Conservation (phyloP, 2,888 invertebrate species). For the Agonopterix alstromeriana region DNA sequence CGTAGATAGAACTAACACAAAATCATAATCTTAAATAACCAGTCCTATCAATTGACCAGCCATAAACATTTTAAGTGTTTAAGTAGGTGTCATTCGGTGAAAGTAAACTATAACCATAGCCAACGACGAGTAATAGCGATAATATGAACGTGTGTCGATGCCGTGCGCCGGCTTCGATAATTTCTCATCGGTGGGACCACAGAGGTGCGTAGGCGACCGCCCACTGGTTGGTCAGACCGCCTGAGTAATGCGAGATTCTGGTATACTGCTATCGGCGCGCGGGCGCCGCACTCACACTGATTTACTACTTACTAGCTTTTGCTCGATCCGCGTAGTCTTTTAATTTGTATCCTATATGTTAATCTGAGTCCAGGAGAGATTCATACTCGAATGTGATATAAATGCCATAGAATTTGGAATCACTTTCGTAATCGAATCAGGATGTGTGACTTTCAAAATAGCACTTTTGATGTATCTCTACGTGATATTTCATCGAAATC, state of each 20-base stretch:
- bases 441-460: too few species aligned
- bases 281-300: constrained; percentile 11
- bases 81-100: constrained; percentile 42
- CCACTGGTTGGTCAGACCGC: constrained; percentile 29
- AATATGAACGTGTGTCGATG: constrained; percentile 32
- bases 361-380: too few species aligned
- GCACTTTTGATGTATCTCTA: too few species aligned
- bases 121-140: constrained; percentile 11
- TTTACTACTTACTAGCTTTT: background rate
- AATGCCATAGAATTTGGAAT: too few species aligned
- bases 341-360: too few species aligned
- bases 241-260: constrained; percentile 13
- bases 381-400: too few species aligned
- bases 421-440: too few species aligned
- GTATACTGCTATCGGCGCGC: constrained; percentile 6
- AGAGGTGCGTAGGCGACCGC: constrained; percentile 30
- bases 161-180: constrained; percentile 22
- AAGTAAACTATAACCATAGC: constrained; percentile 29
- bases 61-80: constrained; percentile 2
- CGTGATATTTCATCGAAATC: too few species aligned
- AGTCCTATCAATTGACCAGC: too few species aligned
- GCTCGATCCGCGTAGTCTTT: too few species aligned
- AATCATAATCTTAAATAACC: too few species aligned
- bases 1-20: too few species aligned
- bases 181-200: constrained; percentile 31